Base-by-base conservation (phyloP, 2,888 invertebrate species). In the Lutraria lutraria region DNA sequence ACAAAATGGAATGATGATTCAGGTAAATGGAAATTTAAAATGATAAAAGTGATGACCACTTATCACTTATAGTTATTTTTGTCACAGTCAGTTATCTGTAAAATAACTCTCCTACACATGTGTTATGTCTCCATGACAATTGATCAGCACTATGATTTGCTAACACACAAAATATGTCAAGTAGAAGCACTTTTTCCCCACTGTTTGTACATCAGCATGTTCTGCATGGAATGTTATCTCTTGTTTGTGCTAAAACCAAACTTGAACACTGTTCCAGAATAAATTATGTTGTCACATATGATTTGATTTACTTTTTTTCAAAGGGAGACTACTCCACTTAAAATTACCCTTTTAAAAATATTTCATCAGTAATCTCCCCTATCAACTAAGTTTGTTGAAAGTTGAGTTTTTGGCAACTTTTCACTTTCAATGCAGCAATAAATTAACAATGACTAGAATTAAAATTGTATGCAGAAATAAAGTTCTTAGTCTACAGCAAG, bases 341-440 rank as follows among this genome's bases (percentile, higher is more conserved):
- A 31, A 56, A 84, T 80, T 76, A 84, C 60, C n/a, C 31, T 31
- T 79, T 34, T 80, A n/a, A 19, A 54, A 19, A 83, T 72, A 43
- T 25, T 83, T 31, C 31, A 60, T 54, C 43, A 84, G 29, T 84
- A 43, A 43, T 80, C 86, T 90, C 90, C 90, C 90, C 85, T 89
- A n/a, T n/a, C n/a, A n/a, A n/a, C n/a, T 63, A 21, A 63, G 63
- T 63, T 63, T 63, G 21, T 52, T 31, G 25, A 52, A 83, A 29
- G 29, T 68, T 68, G 8, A 29, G 8, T 53, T n/a, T 83, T 82
- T 52, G 34, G 43, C 85, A 76, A 31, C 31, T 85, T 76, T 56
- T 68, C 31, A 72, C 25, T 80, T 68, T 88, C 85, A 90, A 82
- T 90, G 90, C 86, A 90, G 82, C 56, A 90, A 87, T 82, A 85